Evolutionary conservation across 2,888 invertebrate genomes (phyloP).

Genomic region (Polyommatus icarus): DNA sequence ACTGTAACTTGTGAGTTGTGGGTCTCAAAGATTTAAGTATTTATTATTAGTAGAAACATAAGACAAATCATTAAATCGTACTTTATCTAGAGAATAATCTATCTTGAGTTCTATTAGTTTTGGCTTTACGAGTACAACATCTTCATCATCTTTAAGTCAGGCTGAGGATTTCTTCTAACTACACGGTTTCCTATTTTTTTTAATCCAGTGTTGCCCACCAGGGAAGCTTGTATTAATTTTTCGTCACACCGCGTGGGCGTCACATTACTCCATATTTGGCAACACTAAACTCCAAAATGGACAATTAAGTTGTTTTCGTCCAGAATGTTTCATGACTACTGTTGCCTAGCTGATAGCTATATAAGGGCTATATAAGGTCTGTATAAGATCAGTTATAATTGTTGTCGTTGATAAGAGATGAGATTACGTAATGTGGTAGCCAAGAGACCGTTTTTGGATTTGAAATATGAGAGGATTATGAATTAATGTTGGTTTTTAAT

Average conservation of each 20-base stretch:
- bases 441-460: background rate
- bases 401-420: slow-evolving; percentile 6
- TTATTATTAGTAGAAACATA: too few species aligned
- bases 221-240: background rate
- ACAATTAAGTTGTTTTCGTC: slow-evolving; percentile 52
- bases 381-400: slow-evolving; percentile 30
- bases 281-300: slow-evolving; percentile 41
- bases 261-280: slow-evolving; percentile 13
- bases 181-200: background rate
- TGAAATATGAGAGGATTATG: background rate
- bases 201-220: background rate
- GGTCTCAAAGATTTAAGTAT: too few species aligned
- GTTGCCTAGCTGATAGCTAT: slow-evolving; percentile 46
- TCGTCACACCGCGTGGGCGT: background rate
- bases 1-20: too few species aligned
- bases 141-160: too few species aligned
- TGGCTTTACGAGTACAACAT: too few species aligned
- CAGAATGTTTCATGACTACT: slow-evolving; percentile 56
- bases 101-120: too few species aligned
- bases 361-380: slow-evolving; percentile 30
- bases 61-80: too few species aligned
- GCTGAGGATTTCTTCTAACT: too few species aligned
- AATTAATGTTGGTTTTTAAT: background rate
- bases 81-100: too few species aligned
- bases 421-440: slow-evolving; percentile 24